Conservation (phyloP, 2,888 invertebrate genomes). For the Atethmia centrago region DNA sequence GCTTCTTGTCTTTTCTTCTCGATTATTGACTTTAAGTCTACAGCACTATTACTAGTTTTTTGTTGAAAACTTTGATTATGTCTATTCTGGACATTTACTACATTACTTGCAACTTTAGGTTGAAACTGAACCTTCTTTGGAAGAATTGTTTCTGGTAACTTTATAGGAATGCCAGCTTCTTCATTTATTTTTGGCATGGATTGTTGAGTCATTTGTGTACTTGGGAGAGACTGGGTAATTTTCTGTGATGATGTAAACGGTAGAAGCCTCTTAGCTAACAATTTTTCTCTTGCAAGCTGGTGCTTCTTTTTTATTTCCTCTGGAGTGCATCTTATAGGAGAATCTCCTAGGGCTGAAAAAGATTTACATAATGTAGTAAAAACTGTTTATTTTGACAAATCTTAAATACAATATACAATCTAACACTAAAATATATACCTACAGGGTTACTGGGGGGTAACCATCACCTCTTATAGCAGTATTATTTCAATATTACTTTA, state of each 20-base stretch:
- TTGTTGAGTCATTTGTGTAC: conserved; percentile 45
- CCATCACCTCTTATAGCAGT: too few relatives aligned
- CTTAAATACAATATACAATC: neutral
- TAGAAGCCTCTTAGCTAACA: conserved; percentile 88
- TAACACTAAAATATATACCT: neutral
- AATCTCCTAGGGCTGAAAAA: conserved; percentile 76
- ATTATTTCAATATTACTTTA: too few relatives aligned
- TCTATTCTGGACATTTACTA: conserved; percentile 55
- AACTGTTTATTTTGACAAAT: neutral
- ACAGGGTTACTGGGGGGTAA: too few relatives aligned
- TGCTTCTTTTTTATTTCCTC: conserved; percentile 92
- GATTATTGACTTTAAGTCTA: conserved; percentile 80
- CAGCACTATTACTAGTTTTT: conserved; percentile 57
- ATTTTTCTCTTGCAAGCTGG: conserved; percentile 90
- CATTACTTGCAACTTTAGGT: conserved; percentile 73
- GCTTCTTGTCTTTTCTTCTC: conserved; percentile 89
- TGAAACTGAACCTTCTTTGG: conserved; percentile 70
- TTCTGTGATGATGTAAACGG: conserved; percentile 82
- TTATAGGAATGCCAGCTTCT: conserved; percentile 47
- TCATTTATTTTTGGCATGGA: conserved; percentile 36
- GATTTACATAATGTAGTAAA: neutral
- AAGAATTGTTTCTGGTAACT: conserved; percentile 32
- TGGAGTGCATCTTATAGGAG: conserved; percentile 88
- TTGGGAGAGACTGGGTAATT: conserved; percentile 52
- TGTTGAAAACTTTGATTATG: conserved; percentile 42